Evolutionary conservation across 2,113 vertebrate species (phyloP).

Genomic region (Caracal caracal): DNA sequence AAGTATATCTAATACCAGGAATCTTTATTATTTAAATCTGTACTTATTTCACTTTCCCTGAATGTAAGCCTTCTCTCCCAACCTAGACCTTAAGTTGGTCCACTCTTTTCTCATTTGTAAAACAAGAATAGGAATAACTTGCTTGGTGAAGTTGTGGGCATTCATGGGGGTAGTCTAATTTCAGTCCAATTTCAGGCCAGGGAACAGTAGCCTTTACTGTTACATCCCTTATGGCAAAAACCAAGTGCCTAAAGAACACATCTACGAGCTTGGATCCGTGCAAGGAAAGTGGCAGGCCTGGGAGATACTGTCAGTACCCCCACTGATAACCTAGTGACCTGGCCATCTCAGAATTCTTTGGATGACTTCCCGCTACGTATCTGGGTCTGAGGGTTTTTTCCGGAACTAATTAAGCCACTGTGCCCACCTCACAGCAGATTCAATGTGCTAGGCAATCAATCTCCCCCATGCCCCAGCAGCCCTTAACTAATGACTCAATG

Average conservation of each 20-base stretch:
- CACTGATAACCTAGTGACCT: not conserved
- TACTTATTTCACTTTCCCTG: not conserved
- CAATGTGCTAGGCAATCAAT: not conserved
- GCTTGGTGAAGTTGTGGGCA: not conserved
- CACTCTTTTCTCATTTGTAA: not conserved
- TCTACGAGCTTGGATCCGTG: not conserved
- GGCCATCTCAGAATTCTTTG: not conserved
- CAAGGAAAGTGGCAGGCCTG: not conserved
- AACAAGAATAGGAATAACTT: not conserved
- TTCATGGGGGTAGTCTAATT: not conserved
- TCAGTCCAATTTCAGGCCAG: not conserved
- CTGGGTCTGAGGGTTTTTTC: not conserved
- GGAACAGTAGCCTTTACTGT: not conserved
- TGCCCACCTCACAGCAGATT: not conserved
- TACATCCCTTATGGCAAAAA: not conserved
- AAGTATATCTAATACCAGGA: not conserved
- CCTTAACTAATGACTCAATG: not conserved
- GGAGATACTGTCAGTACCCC: not conserved
- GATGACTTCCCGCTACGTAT: not conserved
- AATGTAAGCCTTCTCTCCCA: not conserved
- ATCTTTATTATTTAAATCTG: not conserved
- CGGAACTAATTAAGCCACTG: not conserved
- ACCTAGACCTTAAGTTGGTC: not conserved
- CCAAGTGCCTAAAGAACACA: not conserved
- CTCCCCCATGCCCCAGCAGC: rapidly evolving